A percentile compares a stretch with the other conserved stretches of the same genome.
These are phyloP conservation scores for Tautogolabrus adspersus DNA, from an alignment of 2,113 vertebrate species.

Conservation along the genomic window DNA sequence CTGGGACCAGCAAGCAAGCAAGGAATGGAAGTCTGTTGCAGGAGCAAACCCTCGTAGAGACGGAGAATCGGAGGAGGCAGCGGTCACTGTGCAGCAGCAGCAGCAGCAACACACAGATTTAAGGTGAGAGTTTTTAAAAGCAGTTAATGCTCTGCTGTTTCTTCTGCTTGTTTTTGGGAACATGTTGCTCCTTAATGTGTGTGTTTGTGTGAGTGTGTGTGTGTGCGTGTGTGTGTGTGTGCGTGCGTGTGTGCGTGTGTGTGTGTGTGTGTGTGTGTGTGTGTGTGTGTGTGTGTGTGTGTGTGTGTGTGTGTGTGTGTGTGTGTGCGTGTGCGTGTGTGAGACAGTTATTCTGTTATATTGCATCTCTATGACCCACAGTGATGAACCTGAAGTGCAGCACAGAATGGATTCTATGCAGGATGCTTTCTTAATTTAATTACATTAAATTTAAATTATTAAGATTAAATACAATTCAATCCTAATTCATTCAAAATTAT, in stretches of 20 bases:
- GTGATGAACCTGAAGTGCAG: slow-evolving; percentile 65
- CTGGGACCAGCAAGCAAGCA: slow-evolving; percentile 46
- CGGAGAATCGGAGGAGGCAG: slow-evolving; percentile 39
- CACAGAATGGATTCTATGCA: slow-evolving; percentile 42
- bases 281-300: too few relatives aligned
- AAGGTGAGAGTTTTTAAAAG: slow-evolving; percentile 73
- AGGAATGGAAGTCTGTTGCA: slow-evolving; percentile 64
- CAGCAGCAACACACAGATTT: slow-evolving; percentile 50
- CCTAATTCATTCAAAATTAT: not conserved
- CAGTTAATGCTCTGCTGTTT: slow-evolving; percentile 5
- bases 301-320: too few relatives aligned
- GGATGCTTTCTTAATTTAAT: not conserved
- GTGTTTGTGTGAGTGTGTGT: not conserved
- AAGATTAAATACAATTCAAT: too few relatives aligned
- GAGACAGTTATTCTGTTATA: slow-evolving; percentile 18
- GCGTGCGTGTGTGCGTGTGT: too few relatives aligned
- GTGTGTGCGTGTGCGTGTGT: not conserved
- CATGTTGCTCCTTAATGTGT: not conserved
- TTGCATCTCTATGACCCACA: slow-evolving; percentile 67
- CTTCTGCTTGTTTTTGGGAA: slow-evolving; percentile 2
- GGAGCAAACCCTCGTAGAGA: slow-evolving; percentile 63
- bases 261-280: too few relatives aligned
- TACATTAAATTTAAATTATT: too few relatives aligned
- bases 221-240: too few relatives aligned
- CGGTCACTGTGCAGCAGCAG: slow-evolving; percentile 41